A percentile compares a stretch with the other conserved stretches of the same genome.
Evolutionary conservation across 2,888 invertebrate species (phyloP).

Genomic region (Agriopis marginaria): DNA sequence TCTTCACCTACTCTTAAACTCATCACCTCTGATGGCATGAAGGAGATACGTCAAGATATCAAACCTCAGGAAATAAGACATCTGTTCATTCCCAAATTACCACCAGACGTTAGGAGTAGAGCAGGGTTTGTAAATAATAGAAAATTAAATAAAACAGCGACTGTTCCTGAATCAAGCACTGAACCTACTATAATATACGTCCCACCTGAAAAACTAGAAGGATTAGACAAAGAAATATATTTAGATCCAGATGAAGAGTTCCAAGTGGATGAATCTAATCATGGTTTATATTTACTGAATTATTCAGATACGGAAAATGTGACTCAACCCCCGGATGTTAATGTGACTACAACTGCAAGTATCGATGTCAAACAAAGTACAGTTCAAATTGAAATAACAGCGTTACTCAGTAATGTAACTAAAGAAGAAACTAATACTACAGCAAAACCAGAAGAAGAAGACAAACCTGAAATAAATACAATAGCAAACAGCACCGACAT

Average conservation of each 20-base stretch:
- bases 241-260: slow-evolving; percentile 84
- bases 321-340: slow-evolving; percentile 64
- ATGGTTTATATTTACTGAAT: slow-evolving; percentile 81
- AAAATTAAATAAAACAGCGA: slow-evolving; percentile 64
- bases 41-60: slow-evolving; percentile 73
- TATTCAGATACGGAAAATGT: slow-evolving; percentile 80
- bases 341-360: slow-evolving; percentile 55
- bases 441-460: slow-evolving; percentile 51
- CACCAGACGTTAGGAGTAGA: slow-evolving; percentile 75
- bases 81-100: slow-evolving; percentile 74
- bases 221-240: slow-evolving; percentile 76
- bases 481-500: slow-evolving; percentile 73
- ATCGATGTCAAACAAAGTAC: slow-evolving; percentile 59
- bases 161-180: slow-evolving; percentile 64
- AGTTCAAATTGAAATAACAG: slow-evolving; percentile 57
- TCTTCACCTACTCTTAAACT: slow-evolving; percentile 68
- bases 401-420: slow-evolving; percentile 43
- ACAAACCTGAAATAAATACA: slow-evolving; percentile 65
- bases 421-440: slow-evolving; percentile 47
- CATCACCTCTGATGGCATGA: slow-evolving; percentile 72
- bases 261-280: slow-evolving; percentile 84
- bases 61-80: slow-evolving; percentile 81
- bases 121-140: slow-evolving; percentile 76
- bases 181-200: slow-evolving; percentile 74
- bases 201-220: slow-evolving; percentile 80